Percentiles rank a stretch among this genome's conserved stretches.
These are phyloP conservation scores for Lycaon pictus DNA, from an alignment of 2,113 vertebrate genomes.

Conservation along the genomic window DNA sequence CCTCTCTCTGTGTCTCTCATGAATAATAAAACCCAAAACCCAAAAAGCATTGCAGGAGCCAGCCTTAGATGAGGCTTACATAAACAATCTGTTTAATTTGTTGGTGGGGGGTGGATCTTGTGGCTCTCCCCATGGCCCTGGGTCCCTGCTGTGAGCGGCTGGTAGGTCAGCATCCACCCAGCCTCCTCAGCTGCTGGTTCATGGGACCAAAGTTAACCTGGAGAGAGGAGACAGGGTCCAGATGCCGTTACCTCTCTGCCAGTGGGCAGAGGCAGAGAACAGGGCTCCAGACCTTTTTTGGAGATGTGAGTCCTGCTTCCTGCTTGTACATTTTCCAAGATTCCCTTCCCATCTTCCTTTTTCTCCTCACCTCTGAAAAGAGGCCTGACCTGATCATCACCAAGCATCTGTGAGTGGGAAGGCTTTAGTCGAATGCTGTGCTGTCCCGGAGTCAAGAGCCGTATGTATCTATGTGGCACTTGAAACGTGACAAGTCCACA, in stretches of 20 bases:
- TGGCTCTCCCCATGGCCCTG: neutral
- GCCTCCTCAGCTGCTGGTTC: neutral
- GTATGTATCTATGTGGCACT: neutral
- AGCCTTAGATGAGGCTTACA: neutral
- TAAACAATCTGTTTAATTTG: neutral
- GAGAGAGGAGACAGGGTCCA: neutral
- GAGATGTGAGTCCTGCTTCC: neutral
- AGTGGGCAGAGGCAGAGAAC: neutral
- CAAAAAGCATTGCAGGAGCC: neutral
- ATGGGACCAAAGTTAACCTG: neutral
- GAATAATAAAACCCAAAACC: too few relatives aligned
- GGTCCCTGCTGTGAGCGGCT: neutral
- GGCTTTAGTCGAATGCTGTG: neutral
- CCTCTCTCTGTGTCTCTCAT: too few relatives aligned
- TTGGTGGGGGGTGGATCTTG: accelerated
- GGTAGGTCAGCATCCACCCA: accelerated
- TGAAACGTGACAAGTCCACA: neutral
- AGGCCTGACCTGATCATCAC: neutral
- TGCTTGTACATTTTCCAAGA: neutral
- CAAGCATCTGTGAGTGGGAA: neutral
- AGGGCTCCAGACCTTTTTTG: neutral
- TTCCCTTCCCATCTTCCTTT: neutral
- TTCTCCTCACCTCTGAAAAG: neutral
- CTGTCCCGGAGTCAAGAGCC: neutral
- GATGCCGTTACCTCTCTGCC: neutral